Evolutionary conservation across 1,140 invertebrate genomes (phyloP).

Genomic region (Papilio polyxenes): DNA sequence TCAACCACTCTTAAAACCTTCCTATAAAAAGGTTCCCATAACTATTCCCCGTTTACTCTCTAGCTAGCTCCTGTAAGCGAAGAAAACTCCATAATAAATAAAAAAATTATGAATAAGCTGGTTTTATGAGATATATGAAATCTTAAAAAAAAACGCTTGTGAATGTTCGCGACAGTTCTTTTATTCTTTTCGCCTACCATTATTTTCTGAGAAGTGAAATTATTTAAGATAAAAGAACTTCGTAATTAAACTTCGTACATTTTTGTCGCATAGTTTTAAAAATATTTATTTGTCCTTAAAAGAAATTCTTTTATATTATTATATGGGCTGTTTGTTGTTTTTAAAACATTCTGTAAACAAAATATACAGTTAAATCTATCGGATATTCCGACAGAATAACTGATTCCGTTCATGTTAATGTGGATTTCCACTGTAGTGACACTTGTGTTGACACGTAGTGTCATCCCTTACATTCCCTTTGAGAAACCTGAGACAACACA

Average conservation of each 20-base stretch:
- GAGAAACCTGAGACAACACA: too few species aligned
- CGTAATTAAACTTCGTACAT: conserved; percentile 7
- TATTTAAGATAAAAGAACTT: conserved; percentile 2
- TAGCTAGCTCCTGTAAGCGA: too few species aligned
- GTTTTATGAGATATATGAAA: not conserved
- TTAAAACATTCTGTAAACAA: not conserved
- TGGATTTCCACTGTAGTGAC: too few species aligned
- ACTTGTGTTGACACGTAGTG: too few species aligned
- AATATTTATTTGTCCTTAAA: not conserved
- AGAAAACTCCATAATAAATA: not conserved
- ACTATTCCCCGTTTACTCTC: too few species aligned
- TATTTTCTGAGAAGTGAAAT: not conserved
- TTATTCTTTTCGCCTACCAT: not conserved
- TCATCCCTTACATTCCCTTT: too few species aligned
- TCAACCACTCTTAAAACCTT: too few species aligned
- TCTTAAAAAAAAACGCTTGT: not conserved
- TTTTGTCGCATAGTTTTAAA: conserved; percentile 13
- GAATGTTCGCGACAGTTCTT: conserved; percentile 13
- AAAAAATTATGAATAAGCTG: not conserved
- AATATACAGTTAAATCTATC: not conserved
- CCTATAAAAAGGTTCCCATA: too few species aligned
- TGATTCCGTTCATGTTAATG: too few species aligned
- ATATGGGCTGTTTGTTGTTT: not conserved
- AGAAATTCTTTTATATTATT: not conserved
- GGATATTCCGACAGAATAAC: not conserved